These are phyloP conservation scores for Erpobdella octoculata DNA, from an alignment of 2,888 invertebrate species.

Conservation along the genomic window DNA sequence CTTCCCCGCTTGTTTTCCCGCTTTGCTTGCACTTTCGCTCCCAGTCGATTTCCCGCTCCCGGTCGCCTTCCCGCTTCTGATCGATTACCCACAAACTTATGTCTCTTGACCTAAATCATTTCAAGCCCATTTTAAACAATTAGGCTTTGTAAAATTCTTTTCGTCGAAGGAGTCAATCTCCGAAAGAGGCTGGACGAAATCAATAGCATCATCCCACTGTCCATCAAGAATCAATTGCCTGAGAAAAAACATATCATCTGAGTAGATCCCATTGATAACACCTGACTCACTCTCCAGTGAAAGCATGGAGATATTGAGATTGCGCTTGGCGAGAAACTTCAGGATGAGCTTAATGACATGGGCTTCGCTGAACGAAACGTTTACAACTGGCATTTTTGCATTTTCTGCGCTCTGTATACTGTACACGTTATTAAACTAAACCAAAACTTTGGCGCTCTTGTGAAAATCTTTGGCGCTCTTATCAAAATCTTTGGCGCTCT, in stretches of 20 bases:
- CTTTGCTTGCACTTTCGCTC: too few relatives aligned
- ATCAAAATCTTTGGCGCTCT: too few relatives aligned
- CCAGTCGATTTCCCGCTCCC: too few relatives aligned
- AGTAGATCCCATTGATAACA: conserved; percentile 62
- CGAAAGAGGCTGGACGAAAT: conserved; percentile 87
- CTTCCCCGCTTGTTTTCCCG: too few relatives aligned
- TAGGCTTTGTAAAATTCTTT: too few relatives aligned
- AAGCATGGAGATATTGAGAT: conserved; percentile 78
- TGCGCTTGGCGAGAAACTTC: conserved; percentile 63
- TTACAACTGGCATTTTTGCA: conserved; percentile 44
- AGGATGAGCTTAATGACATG: conserved; percentile 58
- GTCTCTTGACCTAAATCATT: too few relatives aligned
- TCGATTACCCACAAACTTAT: too few relatives aligned
- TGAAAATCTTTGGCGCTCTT: too few relatives aligned
- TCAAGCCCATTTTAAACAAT: too few relatives aligned
- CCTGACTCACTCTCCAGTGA: conserved; percentile 88
- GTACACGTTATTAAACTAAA: neutral
- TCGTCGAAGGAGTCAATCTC: conserved; percentile 67
- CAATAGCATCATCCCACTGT: conserved; percentile 93
- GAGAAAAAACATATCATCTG: conserved; percentile 85
- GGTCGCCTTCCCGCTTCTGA: too few relatives aligned
- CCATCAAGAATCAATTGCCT: conserved; percentile 90
- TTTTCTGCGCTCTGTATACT: neutral
- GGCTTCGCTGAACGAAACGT: conserved; percentile 47
- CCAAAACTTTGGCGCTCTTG: neutral